A percentile compares a stretch with the other conserved stretches of the same genome.
These are phyloP conservation scores for Bugulina stolonifera DNA, from an alignment of 2,888 invertebrate species.

Conservation along the genomic window DNA sequence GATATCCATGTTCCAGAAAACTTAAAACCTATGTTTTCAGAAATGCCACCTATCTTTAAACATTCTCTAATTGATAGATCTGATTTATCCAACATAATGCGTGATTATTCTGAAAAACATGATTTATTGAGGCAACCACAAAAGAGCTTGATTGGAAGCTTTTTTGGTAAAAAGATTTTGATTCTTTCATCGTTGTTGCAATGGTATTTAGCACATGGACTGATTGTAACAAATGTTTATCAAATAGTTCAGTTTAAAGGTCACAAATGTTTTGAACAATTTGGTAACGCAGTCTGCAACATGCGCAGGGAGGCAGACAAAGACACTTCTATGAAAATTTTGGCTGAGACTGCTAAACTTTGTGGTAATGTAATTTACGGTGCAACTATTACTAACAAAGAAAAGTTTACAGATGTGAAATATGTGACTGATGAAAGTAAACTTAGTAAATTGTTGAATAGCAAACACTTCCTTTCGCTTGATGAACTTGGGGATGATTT, in stretches of 20 bases:
- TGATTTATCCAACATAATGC: neutral
- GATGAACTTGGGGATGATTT: neutral
- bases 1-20: neutral
- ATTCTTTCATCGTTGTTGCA: neutral
- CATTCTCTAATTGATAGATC: neutral
- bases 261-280: neutral
- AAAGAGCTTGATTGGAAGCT: neutral
- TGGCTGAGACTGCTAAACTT: neutral
- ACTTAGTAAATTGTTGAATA: neutral
- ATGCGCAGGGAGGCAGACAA: neutral
- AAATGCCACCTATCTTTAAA: constrained; percentile 12
- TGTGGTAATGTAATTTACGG: neutral
- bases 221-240: neutral
- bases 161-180: neutral
- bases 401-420: neutral
- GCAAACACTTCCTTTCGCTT: neutral
- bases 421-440: neutral
- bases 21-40: neutral
- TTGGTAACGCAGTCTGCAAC: neutral
- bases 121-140: neutral
- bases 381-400: neutral
- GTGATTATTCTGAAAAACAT: neutral
- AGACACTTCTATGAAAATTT: neutral
- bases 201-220: neutral
- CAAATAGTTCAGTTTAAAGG: neutral